A percentile compares a stretch with the other conserved stretches of the same genome.
Evolutionary conservation across 1,140 invertebrate genomes (phyloP).

Genomic region (Zelostemma sp.): DNA sequence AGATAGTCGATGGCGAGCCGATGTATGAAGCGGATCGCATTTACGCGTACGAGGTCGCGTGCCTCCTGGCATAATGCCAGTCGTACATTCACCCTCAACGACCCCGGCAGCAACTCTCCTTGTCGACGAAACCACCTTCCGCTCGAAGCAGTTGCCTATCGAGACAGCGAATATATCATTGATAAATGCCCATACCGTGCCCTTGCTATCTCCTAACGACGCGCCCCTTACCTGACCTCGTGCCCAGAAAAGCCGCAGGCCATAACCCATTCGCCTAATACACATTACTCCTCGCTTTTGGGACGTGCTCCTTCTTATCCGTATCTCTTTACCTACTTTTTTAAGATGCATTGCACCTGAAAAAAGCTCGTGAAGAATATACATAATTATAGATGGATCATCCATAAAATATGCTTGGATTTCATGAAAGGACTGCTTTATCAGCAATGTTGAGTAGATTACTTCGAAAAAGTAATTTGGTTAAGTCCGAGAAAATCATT

Average conservation of each 20-base stretch:
- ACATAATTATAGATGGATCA: too few species aligned
- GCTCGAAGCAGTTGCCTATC: constrained; percentile 40
- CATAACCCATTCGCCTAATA: constrained; percentile 30
- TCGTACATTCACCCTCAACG: constrained; percentile 47
- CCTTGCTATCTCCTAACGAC: constrained; percentile 51
- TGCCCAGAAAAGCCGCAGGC: constrained; percentile 19
- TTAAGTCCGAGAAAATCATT: too few species aligned
- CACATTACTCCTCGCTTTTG: constrained; percentile 48
- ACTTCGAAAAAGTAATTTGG: too few species aligned
- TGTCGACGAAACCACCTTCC: constrained; percentile 23
- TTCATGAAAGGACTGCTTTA: too few species aligned
- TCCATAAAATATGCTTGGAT: too few species aligned
- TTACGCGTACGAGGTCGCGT: constrained; percentile 60
- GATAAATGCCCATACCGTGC: constrained; percentile 59
- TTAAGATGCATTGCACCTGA: constrained; percentile 18
- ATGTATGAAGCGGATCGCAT: constrained; percentile 52
- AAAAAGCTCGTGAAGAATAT: too few species aligned
- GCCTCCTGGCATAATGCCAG: constrained; percentile 60
- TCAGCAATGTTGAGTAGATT: too few species aligned
- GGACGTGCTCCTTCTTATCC: constrained; percentile 34
- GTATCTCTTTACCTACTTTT: constrained; percentile 16
- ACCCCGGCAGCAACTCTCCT: constrained; percentile 25
- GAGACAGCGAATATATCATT: constrained; percentile 60
- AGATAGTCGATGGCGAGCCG: constrained; percentile 22
- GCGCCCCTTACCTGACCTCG: constrained; percentile 4